Percentiles rank a stretch among this genome's conserved stretches.
These are phyloP conservation scores for Corythucha ciliata DNA, from an alignment of 2,888 invertebrate species.

Conservation along the genomic window DNA sequence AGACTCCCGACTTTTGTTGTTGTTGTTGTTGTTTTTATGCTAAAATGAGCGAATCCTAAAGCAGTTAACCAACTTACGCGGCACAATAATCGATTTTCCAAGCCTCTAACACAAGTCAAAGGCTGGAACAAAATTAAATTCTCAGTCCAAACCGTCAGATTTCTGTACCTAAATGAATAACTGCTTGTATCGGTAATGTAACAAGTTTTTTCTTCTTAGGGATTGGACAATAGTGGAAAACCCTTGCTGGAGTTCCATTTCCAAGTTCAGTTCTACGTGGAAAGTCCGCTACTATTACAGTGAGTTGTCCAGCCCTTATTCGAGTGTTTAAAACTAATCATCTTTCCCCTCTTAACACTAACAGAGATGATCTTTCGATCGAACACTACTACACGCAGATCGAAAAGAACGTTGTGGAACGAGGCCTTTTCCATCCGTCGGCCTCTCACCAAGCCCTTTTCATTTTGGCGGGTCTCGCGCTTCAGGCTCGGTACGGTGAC, in stretches of 20 bases:
- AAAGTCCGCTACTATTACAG: constrained; percentile 79
- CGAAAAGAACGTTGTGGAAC: constrained; percentile 66
- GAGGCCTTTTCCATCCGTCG: constrained; percentile 48
- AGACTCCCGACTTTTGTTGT: too few relatives aligned
- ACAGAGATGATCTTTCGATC: constrained; percentile 75
- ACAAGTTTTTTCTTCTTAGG: constrained; percentile 45
- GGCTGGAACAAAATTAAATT: too few relatives aligned
- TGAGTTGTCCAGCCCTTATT: constrained; percentile 39
- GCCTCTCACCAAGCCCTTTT: constrained; percentile 62
- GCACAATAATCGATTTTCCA: too few relatives aligned
- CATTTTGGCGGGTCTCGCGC: constrained; percentile 74
- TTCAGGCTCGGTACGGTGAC: constrained; percentile 89
- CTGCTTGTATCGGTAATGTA: too few relatives aligned
- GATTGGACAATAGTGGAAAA: constrained; percentile 80
- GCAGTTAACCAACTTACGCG: too few relatives aligned
- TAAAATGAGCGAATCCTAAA: too few relatives aligned
- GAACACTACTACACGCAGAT: constrained; percentile 93
- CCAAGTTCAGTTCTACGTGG: constrained; percentile 88
- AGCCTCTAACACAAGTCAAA: too few relatives aligned
- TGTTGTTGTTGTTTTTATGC: too few relatives aligned
- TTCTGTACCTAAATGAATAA: too few relatives aligned
- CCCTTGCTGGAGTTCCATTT: constrained; percentile 82
- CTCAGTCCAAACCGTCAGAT: too few relatives aligned
- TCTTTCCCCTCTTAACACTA: constrained; percentile 24
- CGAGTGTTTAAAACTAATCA: not conserved